Percentiles rank a stretch among this genome's conserved stretches.
phyloP scores from a whole-genome alignment of 2,888 invertebrate genomes.

The Drosophila borealis region DNA sequence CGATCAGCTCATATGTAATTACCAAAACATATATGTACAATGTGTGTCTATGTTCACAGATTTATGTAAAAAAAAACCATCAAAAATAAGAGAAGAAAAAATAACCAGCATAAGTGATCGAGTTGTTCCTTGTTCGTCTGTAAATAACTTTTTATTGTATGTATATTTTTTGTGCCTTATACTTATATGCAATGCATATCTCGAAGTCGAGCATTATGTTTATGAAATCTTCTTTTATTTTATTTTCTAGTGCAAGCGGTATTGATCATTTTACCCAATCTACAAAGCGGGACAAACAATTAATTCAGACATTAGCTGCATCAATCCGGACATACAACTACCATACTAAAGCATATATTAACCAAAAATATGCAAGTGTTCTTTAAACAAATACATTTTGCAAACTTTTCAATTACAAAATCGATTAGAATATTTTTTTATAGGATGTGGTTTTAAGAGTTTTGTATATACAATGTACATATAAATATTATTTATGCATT shows the following conservation, averaged over 20 bases:
- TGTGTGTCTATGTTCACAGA: too few species aligned
- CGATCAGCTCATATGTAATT: not conserved
- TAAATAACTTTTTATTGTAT: not conserved
- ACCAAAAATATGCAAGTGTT: constrained; percentile 89
- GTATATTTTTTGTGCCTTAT: not conserved
- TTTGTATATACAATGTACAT: constrained; percentile 62
- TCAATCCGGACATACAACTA: constrained; percentile 90
- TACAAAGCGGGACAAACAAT: constrained; percentile 85
- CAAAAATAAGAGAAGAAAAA: too few species aligned
- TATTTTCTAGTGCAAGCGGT: constrained; percentile 68
- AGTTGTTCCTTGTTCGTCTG: not conserved
- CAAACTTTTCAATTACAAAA: constrained; percentile 34
- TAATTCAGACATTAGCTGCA: constrained; percentile 88
- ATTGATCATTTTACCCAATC: constrained; percentile 72
- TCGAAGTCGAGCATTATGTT: not conserved
- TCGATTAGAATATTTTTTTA: constrained; percentile 56
- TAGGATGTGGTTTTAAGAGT: constrained; percentile 57
- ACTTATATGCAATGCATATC: not conserved
- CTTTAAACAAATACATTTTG: constrained; percentile 74
- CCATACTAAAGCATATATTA: constrained; percentile 91
- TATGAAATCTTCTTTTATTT: not conserved
- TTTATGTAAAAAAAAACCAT: too few species aligned
- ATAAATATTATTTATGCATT: constrained; percentile 42
- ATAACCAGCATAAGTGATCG: too few species aligned
- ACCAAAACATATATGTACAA: not conserved